Evolutionary conservation across 2,888 invertebrate species (phyloP), one percentile per base, ranked within the genome.

Genomic region (Eueremaeus valkanovi): DNA sequence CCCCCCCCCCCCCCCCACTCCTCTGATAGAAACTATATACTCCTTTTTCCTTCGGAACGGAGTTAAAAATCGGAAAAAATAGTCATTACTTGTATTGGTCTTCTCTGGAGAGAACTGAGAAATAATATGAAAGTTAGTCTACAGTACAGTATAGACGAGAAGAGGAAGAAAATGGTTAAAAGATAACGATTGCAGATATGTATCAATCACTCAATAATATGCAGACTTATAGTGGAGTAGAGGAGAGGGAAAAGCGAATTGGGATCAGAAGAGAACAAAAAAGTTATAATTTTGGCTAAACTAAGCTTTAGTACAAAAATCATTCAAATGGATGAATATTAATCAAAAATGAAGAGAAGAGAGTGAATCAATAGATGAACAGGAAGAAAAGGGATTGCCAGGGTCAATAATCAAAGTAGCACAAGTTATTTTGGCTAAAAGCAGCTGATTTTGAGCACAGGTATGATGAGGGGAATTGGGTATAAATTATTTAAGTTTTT

Each of bases 191-290:
- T 5, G 16, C 58, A 13, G 9, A 58, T 6, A 51, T 6, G 16
- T 58, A 58, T 58, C 58, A 58, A 58, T 58, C 58, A 58, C 58
- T 58, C 27, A 58, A 24, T 58, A 24, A 58, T 58, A 24, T 58
- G 58, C 58, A 6, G 24, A 58, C 9, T 2, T 5, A 51, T 18
- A 51, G 51, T 9, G 36, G 11, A 5, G 11, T 36, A 36, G 36
- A 36, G 36, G 5, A 8, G 36, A 8, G 11, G 5, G 6, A 5
- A 36, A 36, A 8, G 6, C 11, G 11, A 8, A 36, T 5, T 8
- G 36, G 3, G 45, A 45, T 45, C 45, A 13, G 16, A 45, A 45
- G 16, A 6, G 45, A 40, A 5, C 5, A 45, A 45, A 45, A 45
- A 45, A 11, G 45, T 18, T 11, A 11, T 58, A 24, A 58, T 58